Evolutionary conservation across 2,888 invertebrate species (phyloP).

Genomic region (Sclerodermus sp.): DNA sequence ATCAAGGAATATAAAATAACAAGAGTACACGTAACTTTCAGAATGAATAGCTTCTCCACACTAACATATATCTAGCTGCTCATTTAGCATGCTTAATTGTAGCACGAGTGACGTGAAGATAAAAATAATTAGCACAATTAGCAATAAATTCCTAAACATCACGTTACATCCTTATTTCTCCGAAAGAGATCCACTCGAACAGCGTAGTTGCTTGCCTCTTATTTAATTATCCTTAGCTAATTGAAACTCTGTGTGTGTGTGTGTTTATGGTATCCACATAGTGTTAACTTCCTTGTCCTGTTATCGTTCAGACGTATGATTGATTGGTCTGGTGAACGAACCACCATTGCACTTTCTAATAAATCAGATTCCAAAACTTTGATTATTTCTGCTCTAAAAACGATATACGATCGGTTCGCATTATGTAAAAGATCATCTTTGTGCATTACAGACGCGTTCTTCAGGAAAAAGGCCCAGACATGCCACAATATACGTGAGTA

Average conservation of each 20-base stretch:
- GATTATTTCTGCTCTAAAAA: no score
- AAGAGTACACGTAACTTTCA: conserved; percentile 19
- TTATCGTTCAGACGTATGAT: no score
- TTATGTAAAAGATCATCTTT: conserved; percentile 7
- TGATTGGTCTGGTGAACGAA: no score
- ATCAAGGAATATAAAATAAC: not conserved
- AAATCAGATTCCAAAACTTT: no score
- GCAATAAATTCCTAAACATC: not conserved
- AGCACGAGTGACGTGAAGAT: not conserved
- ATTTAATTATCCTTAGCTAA: no score
- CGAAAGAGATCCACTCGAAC: not conserved
- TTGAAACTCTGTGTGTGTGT: no score
- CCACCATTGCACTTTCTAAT: no score
- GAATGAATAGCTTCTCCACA: conserved; percentile 23
- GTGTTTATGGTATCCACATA: no score
- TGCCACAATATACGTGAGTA: conserved; percentile 70
- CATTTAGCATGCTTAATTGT: conserved; percentile 19
- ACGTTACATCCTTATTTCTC: not conserved
- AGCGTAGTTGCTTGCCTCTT: not conserved
- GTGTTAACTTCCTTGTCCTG: no score
- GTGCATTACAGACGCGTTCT: conserved; percentile 65
- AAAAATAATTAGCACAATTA: conserved; percentile 5
- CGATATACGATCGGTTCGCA: no score
- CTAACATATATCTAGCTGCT: conserved; percentile 11
- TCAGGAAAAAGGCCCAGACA: conserved; percentile 66